phyloP scores from a whole-genome alignment of 1,140 invertebrate species.

The Tachypleus tridentatus region DNA sequence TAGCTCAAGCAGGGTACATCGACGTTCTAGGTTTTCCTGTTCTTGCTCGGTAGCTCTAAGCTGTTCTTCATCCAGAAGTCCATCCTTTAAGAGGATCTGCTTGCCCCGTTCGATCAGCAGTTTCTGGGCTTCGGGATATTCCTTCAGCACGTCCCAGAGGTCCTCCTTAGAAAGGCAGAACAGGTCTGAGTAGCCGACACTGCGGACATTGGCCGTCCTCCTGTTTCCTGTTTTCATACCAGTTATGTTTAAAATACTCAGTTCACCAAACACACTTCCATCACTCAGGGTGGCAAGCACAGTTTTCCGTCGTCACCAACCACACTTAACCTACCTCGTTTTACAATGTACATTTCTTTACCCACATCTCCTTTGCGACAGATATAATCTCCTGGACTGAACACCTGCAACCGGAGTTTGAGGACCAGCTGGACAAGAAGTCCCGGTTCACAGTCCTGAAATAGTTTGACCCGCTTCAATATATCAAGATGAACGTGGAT shows the following conservation, averaged over 20 bases:
- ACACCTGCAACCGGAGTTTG: conserved; percentile 61
- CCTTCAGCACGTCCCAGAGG: conserved; percentile 41
- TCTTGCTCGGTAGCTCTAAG: conserved; percentile 34
- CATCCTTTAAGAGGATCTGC: conserved; percentile 84
- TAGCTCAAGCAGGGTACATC: conserved; percentile 27
- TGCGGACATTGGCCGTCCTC: conserved; percentile 78
- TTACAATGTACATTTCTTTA: conserved; percentile 95
- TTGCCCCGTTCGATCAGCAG: conserved; percentile 79
- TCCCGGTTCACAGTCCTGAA: conserved; percentile 89
- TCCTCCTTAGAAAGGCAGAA: conserved; percentile 73
- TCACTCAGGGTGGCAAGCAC: conserved; percentile 75
- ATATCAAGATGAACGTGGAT: conserved; percentile 90
- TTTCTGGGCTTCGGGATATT: conserved; percentile 85
- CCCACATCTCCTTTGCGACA: conserved; percentile 93
- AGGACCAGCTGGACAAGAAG: conserved; percentile 80
- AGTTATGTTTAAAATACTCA: conserved; percentile 80
- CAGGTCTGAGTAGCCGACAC: conserved; percentile 80
- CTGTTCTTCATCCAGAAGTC: conserved; percentile 73
- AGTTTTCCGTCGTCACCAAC: conserved; percentile 74
- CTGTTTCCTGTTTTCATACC: conserved; percentile 80
- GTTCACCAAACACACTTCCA: conserved; percentile 85
- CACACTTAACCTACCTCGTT: conserved; percentile 69
- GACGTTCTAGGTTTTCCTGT: conserved; percentile 15
- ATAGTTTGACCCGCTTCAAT: conserved; percentile 72
- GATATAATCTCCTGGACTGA: conserved; percentile 91